phyloP scores from a whole-genome alignment of 1,140 invertebrate species.

The Tetramorium alpestre region DNA sequence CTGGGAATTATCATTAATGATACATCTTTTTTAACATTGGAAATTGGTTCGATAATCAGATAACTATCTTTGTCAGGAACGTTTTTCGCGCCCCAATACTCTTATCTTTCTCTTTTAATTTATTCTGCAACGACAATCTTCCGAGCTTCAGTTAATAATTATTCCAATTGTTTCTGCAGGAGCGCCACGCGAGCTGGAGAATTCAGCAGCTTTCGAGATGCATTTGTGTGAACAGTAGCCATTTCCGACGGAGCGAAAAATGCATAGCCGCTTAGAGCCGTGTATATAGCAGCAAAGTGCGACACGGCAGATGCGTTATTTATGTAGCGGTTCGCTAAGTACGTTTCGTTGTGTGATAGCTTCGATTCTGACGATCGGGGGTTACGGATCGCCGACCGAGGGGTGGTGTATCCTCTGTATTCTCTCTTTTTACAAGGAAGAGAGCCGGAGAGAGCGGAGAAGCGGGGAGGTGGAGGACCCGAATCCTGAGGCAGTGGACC shows the following conservation, averaged over 20 bases:
- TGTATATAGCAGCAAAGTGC: constrained; percentile 22
- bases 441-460: constrained; percentile 63
- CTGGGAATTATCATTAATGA: no score
- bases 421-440: constrained; percentile 69
- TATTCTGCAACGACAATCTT: neutral
- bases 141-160: neutral
- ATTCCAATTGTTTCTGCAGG: constrained; percentile 7
- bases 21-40: neutral
- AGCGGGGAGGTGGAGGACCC: constrained; percentile 66
- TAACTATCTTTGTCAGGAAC: neutral
- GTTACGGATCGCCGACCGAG: constrained; percentile 66
- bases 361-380: constrained; percentile 63
- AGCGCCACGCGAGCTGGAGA: neutral
- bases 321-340: constrained; percentile 66
- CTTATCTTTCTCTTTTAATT: neutral
- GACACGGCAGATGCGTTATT: constrained; percentile 58
- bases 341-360: constrained; percentile 64
- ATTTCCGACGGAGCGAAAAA: constrained; percentile 37
- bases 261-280: constrained; percentile 43
- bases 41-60: neutral
- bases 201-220: constrained; percentile 5
- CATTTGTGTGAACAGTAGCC: neutral
- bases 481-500: constrained; percentile 77
- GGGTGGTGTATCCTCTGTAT: constrained; percentile 55
- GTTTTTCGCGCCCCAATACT: neutral